Evolutionary conservation across 2,797 vertebrate genomes (phyloP), one percentile per base, ranked within the genome.

Genomic region (Tolypeutes matacus): DNA sequence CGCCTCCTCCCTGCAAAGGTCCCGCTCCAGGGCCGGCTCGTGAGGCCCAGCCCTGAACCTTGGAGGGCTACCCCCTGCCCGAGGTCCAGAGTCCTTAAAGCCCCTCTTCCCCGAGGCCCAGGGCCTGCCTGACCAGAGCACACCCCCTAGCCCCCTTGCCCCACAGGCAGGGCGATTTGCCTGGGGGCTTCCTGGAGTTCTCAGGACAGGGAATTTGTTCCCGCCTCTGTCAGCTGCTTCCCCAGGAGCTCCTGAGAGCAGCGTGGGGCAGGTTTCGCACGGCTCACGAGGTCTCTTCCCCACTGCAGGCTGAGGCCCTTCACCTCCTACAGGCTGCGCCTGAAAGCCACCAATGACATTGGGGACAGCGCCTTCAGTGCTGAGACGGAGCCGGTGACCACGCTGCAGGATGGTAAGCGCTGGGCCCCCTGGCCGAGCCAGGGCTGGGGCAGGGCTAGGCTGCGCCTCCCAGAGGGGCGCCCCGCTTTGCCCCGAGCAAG

Each of bases 311-410:
- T 99, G 97, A 99, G 98, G 95, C 99, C 99, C 0, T 99, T 99
- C 96, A 99, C 99, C 4, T 99, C 99, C 1, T 99, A 99, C 97
- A 99, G 99, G 85, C 98, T 99, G 87, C 98, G 99, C 46, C 98
- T 99, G 98, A 98, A 99, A 96, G 98, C 99, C 31, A 99, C 99
- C 97, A 99, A 99, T 0, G 99, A 99, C 62, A 97, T 99, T 0
- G 99, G 99, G 91, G 99, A 99, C 98, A 99, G 99, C 0, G 95
- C 98, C 97, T 98, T 99, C 96, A 99, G 99, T 21, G 90, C 91
- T 0, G 99, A 99, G 98, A 99, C 99, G 0, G 99, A 99, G 49
- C 97, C 99, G 0, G 98, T 99, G 67, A 99, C 99, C 0, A 99
- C 99, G 0, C 98, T 99, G 97, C 99, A 99, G 97, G 99, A 99